phyloP scores from a whole-genome alignment of 2,797 vertebrate species.

The Macrochelys suwanniensis region DNA sequence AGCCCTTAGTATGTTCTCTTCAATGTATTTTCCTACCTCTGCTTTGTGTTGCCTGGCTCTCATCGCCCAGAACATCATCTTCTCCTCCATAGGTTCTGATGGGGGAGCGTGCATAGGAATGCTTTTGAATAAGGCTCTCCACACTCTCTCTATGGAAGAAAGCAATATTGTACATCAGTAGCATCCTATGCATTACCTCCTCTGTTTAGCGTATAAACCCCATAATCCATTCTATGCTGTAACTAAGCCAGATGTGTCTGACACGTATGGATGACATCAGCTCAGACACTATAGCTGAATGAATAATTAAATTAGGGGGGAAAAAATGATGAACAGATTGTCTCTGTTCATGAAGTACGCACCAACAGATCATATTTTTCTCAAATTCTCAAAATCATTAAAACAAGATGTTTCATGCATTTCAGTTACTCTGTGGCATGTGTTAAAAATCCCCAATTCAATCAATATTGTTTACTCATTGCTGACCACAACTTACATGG shows the following conservation, averaged over 20 bases:
- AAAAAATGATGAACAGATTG: not conserved
- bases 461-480: not conserved
- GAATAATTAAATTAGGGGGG: not conserved
- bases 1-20: not conserved
- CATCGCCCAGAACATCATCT: slow-evolving; percentile 92
- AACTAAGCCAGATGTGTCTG: not conserved
- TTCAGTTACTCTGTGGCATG: rapidly evolving
- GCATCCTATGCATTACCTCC: not conserved
- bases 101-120: slow-evolving; percentile 97
- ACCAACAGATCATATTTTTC: not conserved
- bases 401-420: not conserved
- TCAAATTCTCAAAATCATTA: not conserved
- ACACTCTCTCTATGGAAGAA: slow-evolving; percentile 93
- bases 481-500: not conserved
- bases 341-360: not conserved
- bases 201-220: not conserved
- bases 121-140: slow-evolving; percentile 99
- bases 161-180: slow-evolving; percentile 31
- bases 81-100: slow-evolving; percentile 96
- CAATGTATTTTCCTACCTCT: slow-evolving; percentile 85
- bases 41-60: slow-evolving; percentile 87
- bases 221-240: not conserved
- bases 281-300: not conserved
- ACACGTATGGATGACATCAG: not conserved
- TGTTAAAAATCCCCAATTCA: not conserved